These are phyloP conservation scores for Himalopsyche kuldschensis DNA, from an alignment of 2,888 invertebrate species.

Conservation along the genomic window DNA sequence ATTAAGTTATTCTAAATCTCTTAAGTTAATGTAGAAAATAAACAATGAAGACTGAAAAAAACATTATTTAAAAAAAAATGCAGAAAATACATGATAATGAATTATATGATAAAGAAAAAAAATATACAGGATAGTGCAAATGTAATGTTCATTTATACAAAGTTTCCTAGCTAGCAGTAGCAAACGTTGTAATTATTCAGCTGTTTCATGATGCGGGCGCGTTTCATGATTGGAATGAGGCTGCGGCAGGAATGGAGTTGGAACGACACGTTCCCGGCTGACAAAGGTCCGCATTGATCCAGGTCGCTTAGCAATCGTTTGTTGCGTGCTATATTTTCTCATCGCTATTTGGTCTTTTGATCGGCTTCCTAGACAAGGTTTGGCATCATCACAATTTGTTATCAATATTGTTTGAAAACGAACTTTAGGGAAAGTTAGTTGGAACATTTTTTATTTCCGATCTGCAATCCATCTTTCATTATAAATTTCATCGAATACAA, in stretches of 20 bases:
- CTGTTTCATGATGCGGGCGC: constrained; percentile 30
- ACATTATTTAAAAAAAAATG: too few species aligned
- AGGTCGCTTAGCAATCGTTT: constrained; percentile 8
- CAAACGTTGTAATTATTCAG: constrained; percentile 35
- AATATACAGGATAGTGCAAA: background rate
- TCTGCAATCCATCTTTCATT: too few species aligned
- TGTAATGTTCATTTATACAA: background rate
- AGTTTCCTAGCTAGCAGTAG: constrained; percentile 4
- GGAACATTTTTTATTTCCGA: too few species aligned
- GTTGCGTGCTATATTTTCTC: background rate
- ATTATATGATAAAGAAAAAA: background rate
- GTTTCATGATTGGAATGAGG: background rate
- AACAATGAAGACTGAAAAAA: too few species aligned
- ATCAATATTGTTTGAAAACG: background rate
- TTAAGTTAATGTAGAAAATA: too few species aligned
- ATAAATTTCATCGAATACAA: too few species aligned
- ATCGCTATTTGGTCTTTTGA: background rate
- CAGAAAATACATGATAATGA: too few species aligned
- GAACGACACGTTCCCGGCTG: constrained; percentile 13
- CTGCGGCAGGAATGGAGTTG: background rate
- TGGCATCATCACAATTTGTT: background rate
- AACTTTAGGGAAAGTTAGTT: too few species aligned
- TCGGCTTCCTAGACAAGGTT: background rate
- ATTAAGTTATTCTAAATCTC: too few species aligned
- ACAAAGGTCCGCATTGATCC: constrained; percentile 35